These are phyloP conservation scores for Illadopsis cleaveri DNA, from an alignment of 2,113 vertebrate genomes.

Conservation along the genomic window DNA sequence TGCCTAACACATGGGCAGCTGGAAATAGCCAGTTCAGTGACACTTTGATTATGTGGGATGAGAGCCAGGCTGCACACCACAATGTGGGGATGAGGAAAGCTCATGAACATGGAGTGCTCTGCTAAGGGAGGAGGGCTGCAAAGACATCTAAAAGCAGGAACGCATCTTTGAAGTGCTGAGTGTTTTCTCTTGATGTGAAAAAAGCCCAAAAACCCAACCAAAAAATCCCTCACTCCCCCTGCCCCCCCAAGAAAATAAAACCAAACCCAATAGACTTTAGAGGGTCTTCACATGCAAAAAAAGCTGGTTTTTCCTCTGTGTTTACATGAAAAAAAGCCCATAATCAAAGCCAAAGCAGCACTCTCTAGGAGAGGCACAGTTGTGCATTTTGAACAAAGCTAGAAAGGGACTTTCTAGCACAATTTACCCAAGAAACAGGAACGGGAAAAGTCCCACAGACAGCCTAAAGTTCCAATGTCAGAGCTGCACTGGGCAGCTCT, in stretches of 20 bases:
- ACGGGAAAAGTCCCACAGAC: background rate
- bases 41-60: background rate
- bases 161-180: background rate
- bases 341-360: background rate
- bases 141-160: background rate
- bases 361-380: background rate
- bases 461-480: fast-evolving
- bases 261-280: background rate
- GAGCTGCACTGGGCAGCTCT: background rate
- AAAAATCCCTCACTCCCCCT: background rate
- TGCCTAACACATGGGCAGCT: background rate
- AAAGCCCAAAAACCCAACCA: fast-evolving
- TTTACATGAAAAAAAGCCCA: background rate
- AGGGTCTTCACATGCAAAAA: background rate
- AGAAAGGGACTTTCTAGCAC: background rate
- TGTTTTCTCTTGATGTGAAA: background rate
- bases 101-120: background rate
- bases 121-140: background rate
- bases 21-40: background rate
- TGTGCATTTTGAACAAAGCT: background rate
- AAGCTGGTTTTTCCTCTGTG: background rate
- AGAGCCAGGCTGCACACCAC: background rate
- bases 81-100: fast-evolving
- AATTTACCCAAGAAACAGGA: background rate
- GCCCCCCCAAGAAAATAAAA: no score